Percentiles rank a stretch among this genome's conserved stretches.
These are phyloP conservation scores for Anabas testudineus DNA, from an alignment of 2,797 vertebrate genomes.

Conservation along the genomic window DNA sequence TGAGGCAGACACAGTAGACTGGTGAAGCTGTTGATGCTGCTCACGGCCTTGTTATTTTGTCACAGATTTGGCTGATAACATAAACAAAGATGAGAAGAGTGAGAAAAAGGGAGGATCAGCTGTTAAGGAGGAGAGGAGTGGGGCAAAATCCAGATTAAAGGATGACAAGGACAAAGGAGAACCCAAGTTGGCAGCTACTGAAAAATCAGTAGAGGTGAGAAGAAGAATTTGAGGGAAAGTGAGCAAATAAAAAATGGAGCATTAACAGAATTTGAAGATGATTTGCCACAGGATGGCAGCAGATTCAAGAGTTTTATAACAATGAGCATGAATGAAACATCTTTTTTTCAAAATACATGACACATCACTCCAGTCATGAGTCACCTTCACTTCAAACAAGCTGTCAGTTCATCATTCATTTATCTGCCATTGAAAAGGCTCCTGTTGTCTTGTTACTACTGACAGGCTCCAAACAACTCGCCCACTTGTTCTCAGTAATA, in stretches of 20 bases:
- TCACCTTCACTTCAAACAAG: constrained; percentile 41
- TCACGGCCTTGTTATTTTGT: constrained; percentile 1
- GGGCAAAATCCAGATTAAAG: constrained; percentile 63
- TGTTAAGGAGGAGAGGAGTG: constrained; percentile 77
- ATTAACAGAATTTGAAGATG: neutral
- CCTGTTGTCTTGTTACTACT: constrained; percentile 39
- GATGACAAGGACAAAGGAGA: constrained; percentile 81
- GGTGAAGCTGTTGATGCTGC: neutral
- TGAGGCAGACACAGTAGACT: neutral
- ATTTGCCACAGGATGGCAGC: constrained; percentile 55
- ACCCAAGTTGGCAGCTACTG: constrained; percentile 46
- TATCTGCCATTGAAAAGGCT: constrained; percentile 18
- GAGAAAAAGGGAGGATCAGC: constrained; percentile 35
- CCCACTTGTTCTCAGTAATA: constrained; percentile 1
- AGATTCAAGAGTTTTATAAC: constrained; percentile 24
- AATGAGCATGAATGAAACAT: constrained; percentile 22
- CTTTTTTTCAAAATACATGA: constrained; percentile 14
- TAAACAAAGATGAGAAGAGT: constrained; percentile 44
- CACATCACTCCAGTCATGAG: constrained; percentile 24
- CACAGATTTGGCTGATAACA: constrained; percentile 30
- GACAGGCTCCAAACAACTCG: constrained; percentile 18
- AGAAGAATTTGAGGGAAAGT: neutral
- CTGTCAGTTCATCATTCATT: constrained; percentile 35
- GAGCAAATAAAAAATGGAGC: neutral
- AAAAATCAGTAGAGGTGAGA: constrained; percentile 78